Evolutionary conservation across 2,113 vertebrate genomes (phyloP), one percentile per base, ranked within the genome.

Genomic region (Chauna torquata): DNA sequence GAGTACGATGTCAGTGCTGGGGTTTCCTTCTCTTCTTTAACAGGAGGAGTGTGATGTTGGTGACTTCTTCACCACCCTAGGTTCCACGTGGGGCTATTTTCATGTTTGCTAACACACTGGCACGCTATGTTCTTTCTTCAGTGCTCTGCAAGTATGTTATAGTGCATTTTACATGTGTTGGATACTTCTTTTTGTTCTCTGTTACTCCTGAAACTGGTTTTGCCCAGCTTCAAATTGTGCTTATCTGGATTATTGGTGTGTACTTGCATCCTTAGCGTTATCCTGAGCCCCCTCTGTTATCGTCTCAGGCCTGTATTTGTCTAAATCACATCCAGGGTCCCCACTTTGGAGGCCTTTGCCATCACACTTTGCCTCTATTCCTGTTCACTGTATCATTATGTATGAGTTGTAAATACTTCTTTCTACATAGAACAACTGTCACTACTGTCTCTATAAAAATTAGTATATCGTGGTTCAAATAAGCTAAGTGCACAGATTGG

Each of bases 211-310:
- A 32, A 2, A 25, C 15, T 70, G 18, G 3, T 38, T 94, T 85
- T 75, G 19, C 42, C 30, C 30, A 32, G 23, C 27, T 93, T 38
- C 44, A 65, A 52, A 23, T 25, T 70, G 19, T 68, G 20, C 5
- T 0, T 72, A 14, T 64, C 28, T 72, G n/a, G 45, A n/a, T 19
- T 5, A 0, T 32, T 50, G 5, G 6, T 66, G 36, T 59, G 11
- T 74, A 59, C 38, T 88, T 86, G 23, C 8, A 59, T 91, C 16
- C 32, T 62, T 14, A 45, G 14, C 28, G 14, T 84, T 49, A 70
- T 70, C 27, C n/a, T 3, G 7, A 44, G 7, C 19, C 6, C 28
- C 5, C 6, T 71, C 27, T 58, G 28, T 66, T 70, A 23, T 11
- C 40, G 71, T 3, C 8, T 9, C 11, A 62, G 25, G 36, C 15